Percentiles rank a stretch among this genome's conserved stretches.
Evolutionary conservation across 2,113 vertebrate genomes (phyloP).

Genomic region (Nibea coibor): DNA sequence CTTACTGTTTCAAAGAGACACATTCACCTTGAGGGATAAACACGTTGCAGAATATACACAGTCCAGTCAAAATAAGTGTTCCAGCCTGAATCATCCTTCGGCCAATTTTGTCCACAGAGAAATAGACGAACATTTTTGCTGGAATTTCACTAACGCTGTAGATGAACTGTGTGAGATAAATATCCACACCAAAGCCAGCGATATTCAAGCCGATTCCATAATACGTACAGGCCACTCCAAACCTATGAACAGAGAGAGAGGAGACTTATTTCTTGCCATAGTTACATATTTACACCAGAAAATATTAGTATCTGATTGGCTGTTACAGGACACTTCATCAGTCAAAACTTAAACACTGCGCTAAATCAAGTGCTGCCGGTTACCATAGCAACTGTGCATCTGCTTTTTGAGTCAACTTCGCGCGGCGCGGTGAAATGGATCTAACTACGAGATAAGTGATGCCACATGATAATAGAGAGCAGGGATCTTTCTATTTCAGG

Average conservation of each 20-base stretch:
- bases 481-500: neutral
- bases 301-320: neutral
- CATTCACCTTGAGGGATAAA: slow-evolving; percentile 60
- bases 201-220: slow-evolving; percentile 80
- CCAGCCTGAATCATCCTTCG: slow-evolving; percentile 46
- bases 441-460: neutral
- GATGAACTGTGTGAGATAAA: slow-evolving; percentile 81
- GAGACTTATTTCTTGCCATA: neutral
- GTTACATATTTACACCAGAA: neutral
- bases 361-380: neutral
- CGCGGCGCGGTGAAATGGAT: neutral
- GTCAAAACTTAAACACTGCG: neutral
- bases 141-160: slow-evolving; percentile 77
- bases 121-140: slow-evolving; percentile 59
- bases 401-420: neutral
- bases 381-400: neutral
- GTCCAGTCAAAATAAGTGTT: slow-evolving; percentile 46
- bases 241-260: slow-evolving; percentile 44
- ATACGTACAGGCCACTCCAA: slow-evolving; percentile 67
- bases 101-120: slow-evolving; percentile 59
- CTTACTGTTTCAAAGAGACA: neutral
- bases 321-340: neutral
- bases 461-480: neutral
- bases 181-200: slow-evolving; percentile 71
- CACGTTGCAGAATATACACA: slow-evolving; percentile 59